Evolutionary conservation across 2,797 vertebrate genomes (phyloP), one percentile per base, ranked within the genome.

Genomic region (Cyprinodon diabolis): DNA sequence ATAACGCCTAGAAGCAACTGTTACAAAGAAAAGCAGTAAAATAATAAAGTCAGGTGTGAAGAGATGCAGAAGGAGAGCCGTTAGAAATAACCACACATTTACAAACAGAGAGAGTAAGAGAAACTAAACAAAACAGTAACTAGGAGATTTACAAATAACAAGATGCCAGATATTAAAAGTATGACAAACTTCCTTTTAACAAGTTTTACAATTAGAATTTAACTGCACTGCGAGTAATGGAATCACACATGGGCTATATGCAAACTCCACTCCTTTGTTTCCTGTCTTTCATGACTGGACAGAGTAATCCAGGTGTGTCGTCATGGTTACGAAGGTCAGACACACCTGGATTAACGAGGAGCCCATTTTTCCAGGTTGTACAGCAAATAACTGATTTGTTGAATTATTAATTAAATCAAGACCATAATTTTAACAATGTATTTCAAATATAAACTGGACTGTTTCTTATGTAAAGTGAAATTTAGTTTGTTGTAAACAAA

Each of bases 31-130:
- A 58, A 52, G 69, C 65, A 49, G 11, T 45, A 72, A 52, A 78
- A 71, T 68, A 78, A 76, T 57, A 62, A 76, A 56, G 58, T 49
- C 19, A 68, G 21, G 37, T 69, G 51, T 73, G 54, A 47, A 65
- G 19, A 67, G 40, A 66, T n/a, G 57, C 63, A 52, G 51, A 60
- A 1, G 11, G 58, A 58, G 43, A 75, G 45, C 4, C 54, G 49
- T 11, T 51, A n/a, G 68, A 23, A 7, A 62, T 6, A 40, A 69
- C 1, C 21, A 52, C n/a, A 49, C 25, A 30, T 49, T 66, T 40
- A 30, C 63, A 15, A 21, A 66, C 3, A 4, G 11, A 6, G 21
- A 45, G 62, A 14, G 62, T 65, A 43, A 45, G 21, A 23, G 21
- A 7, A n/a, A 65, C 7, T 65, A 65, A 65, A 45, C 62, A 65